phyloP scores from a whole-genome alignment of 2,888 invertebrate species.

The Halocaridina rubra region DNA sequence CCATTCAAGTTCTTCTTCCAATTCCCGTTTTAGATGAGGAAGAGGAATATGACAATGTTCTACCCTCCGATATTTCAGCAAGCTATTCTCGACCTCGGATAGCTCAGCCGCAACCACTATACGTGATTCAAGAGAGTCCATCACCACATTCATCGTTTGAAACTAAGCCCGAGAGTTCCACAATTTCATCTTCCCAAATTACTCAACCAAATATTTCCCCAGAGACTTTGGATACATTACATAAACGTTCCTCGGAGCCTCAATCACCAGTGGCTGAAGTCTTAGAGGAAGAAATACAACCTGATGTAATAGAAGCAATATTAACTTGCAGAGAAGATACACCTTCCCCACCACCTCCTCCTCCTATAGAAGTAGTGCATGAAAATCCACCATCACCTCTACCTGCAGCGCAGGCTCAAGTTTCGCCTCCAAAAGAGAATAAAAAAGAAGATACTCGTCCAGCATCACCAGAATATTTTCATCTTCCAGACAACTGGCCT shows the following conservation, averaged over 20 bases:
- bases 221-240: not conserved
- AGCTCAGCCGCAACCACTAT: not conserved
- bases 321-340: not conserved
- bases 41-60: not conserved
- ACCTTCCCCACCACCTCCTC: conserved; percentile 31
- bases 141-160: not conserved
- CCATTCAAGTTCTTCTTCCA: not conserved
- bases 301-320: too few relatives aligned
- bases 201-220: conserved; percentile 10
- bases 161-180: conserved; percentile 18
- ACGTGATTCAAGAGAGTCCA: conserved; percentile 37
- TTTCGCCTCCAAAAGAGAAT: not conserved
- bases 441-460: conserved; percentile 20
- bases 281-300: not conserved
- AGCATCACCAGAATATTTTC: conserved; percentile 39
- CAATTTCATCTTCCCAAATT: conserved; percentile 27
- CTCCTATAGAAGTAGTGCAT: conserved; percentile 30
- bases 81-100: not conserved
- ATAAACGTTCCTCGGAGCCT: not conserved
- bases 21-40: not conserved
- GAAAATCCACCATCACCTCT: not conserved
- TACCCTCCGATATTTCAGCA: not conserved
- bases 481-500: conserved; percentile 52
- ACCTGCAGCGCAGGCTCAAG: not conserved
- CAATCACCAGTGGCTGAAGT: not conserved